phyloP scores from a whole-genome alignment of 2,113 vertebrate genomes.

The Pimephales promelas region DNA sequence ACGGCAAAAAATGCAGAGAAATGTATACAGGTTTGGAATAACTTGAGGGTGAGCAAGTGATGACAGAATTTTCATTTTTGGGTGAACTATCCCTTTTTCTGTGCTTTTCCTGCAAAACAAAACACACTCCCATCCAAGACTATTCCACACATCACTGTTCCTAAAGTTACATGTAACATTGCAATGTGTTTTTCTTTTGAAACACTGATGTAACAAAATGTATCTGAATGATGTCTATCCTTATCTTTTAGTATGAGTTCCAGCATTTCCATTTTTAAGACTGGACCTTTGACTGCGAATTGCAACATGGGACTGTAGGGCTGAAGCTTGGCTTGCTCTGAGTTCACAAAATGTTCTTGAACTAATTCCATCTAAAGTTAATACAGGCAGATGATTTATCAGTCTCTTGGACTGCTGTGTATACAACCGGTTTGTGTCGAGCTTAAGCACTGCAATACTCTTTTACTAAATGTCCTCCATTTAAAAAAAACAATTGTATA shows the following conservation, averaged over 20 bases:
- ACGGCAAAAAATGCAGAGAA: too few relatives aligned
- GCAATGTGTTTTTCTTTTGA: slow-evolving; percentile 24
- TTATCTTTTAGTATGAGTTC: slow-evolving; percentile 46
- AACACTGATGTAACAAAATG: neutral
- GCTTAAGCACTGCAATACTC: slow-evolving; percentile 37
- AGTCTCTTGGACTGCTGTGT: slow-evolving; percentile 60
- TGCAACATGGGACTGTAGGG: slow-evolving; percentile 72
- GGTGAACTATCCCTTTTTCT: slow-evolving; percentile 18
- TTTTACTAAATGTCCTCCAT: slow-evolving; percentile 28
- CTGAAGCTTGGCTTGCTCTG: slow-evolving; percentile 69
- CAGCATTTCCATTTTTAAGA: slow-evolving; percentile 53
- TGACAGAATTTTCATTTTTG: too few relatives aligned
- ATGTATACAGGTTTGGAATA: too few relatives aligned
- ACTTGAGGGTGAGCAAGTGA: too few relatives aligned
- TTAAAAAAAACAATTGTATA: slow-evolving; percentile 3
- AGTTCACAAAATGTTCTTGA: slow-evolving; percentile 81
- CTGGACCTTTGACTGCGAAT: slow-evolving; percentile 64
- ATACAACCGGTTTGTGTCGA: slow-evolving; percentile 56
- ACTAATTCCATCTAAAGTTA: slow-evolving; percentile 72
- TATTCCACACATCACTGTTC: slow-evolving; percentile 1
- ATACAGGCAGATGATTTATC: slow-evolving; percentile 68
- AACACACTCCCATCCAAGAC: neutral
- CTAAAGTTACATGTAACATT: slow-evolving; percentile 38
- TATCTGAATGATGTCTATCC: slow-evolving; percentile 13
- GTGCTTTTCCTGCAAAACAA: slow-evolving; percentile 29